Conservation (phyloP, 2,113 vertebrate genomes). For the Andinoacara biseriatus region DNA sequence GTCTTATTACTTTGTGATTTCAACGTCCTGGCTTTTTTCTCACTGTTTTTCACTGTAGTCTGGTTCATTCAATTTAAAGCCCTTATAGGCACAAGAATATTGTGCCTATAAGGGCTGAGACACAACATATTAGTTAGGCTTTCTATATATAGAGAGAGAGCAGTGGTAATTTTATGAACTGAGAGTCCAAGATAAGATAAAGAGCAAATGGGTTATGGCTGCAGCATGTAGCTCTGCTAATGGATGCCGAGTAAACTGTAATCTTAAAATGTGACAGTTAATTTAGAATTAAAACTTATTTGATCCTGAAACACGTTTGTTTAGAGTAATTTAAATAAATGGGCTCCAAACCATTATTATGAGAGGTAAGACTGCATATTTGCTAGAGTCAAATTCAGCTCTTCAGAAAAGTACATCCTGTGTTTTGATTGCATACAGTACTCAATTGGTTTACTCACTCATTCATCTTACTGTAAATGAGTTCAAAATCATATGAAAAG, state of each 20-base stretch:
- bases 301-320: neutral
- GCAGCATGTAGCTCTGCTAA: neutral
- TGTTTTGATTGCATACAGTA: neutral
- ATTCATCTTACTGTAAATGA: neutral
- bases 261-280: conserved; percentile 9
- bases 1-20: conserved; percentile 34
- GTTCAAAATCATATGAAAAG: neutral
- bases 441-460: neutral
- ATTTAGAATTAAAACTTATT: neutral
- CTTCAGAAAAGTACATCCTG: neutral
- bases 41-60: conserved; percentile 22
- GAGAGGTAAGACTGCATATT: neutral
- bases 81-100: conserved; percentile 16
- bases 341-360: neutral
- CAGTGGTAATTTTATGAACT: conserved; percentile 13
- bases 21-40: conserved; percentile 18
- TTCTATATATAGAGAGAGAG: neutral
- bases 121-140: neutral
- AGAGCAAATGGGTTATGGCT: neutral
- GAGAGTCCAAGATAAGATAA: neutral
- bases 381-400: neutral
- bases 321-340: neutral
- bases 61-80: conserved; percentile 23
- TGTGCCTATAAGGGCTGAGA: neutral
- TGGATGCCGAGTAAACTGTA: neutral